A percentile compares a stretch with the other conserved stretches of the same genome.
phyloP scores from a whole-genome alignment of 2,888 invertebrate species.

The Zelleria hepariella region DNA sequence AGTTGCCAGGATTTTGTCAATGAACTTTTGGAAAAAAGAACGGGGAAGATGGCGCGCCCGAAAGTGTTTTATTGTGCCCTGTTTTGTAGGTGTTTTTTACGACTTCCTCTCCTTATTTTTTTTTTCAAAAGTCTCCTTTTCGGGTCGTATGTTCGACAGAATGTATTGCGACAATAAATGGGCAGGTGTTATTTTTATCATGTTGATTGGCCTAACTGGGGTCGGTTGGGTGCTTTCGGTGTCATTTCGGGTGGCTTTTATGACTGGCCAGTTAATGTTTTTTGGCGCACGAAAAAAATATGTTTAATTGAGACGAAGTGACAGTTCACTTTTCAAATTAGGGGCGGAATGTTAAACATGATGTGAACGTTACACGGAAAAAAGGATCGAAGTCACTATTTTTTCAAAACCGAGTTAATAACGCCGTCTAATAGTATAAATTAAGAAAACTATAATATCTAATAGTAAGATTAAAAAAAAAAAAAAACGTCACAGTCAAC shows the following conservation, averaged over 20 bases:
- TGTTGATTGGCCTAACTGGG: slow-evolving; percentile 54
- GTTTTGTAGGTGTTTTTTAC: slow-evolving; percentile 45
- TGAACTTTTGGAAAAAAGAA: slow-evolving; percentile 4
- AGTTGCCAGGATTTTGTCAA: slow-evolving; percentile 3
- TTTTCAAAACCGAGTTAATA: neutral
- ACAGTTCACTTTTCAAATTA: neutral
- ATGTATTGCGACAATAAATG: slow-evolving; percentile 53
- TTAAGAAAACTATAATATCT: too few species aligned
- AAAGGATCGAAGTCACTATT: neutral
- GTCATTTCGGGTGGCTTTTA: neutral
- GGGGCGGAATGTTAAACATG: neutral
- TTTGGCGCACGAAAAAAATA: neutral
- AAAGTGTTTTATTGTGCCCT: slow-evolving; percentile 5
- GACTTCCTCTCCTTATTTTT: slow-evolving; percentile 61
- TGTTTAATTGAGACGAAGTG: neutral
- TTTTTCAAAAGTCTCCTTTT: slow-evolving; percentile 21
- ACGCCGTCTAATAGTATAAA: too few species aligned
- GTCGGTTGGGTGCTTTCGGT: slow-evolving; percentile 13
- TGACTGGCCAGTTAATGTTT: slow-evolving; percentile 1
- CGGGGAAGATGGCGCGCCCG: neutral
- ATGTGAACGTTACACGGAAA: too few species aligned
- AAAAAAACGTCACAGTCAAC: too few species aligned
- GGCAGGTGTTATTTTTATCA: slow-evolving; percentile 54
- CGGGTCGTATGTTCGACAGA: slow-evolving; percentile 27
- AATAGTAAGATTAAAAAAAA: too few species aligned